A percentile compares a stretch with the other conserved stretches of the same genome.
Evolutionary conservation across 2,113 vertebrate species (phyloP).

Genomic region (Oncorhynchus kisutch): DNA sequence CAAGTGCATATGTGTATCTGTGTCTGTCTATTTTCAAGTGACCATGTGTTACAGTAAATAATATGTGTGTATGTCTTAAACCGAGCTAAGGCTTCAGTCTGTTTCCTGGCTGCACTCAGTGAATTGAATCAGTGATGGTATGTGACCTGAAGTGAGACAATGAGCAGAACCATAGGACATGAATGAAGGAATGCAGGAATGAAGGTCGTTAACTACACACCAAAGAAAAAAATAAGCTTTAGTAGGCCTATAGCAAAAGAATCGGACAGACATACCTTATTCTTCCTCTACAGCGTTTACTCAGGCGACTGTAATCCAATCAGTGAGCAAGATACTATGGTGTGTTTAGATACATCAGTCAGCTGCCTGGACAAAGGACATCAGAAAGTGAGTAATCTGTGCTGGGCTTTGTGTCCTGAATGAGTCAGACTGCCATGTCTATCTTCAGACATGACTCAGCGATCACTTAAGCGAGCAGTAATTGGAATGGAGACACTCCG

Average conservation of each 20-base stretch:
- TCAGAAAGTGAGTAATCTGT: slow-evolving; percentile 69
- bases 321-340: too few relatives aligned
- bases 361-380: slow-evolving; percentile 60
- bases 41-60: too few relatives aligned
- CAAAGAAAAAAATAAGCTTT: too few relatives aligned
- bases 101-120: slow-evolving; percentile 14
- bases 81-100: slow-evolving; percentile 12
- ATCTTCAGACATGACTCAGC: slow-evolving; percentile 65
- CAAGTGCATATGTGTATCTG: neutral
- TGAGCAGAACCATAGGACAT: too few relatives aligned
- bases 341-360: slow-evolving; percentile 59
- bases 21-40: neutral
- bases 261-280: too few relatives aligned
- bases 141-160: too few relatives aligned
- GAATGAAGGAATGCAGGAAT: too few relatives aligned
- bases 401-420: slow-evolving; percentile 64
- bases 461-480: slow-evolving; percentile 50
- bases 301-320: too few relatives aligned
- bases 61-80: neutral
- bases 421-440: slow-evolving; percentile 68
- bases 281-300: too few relatives aligned
- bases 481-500: slow-evolving; percentile 68
- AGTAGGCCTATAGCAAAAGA: too few relatives aligned
- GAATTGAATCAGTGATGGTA: too few relatives aligned
- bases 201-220: too few relatives aligned